These are phyloP conservation scores for Eudasyphora cyanicolor DNA, from an alignment of 2,888 invertebrate genomes.

Conservation along the genomic window DNA sequence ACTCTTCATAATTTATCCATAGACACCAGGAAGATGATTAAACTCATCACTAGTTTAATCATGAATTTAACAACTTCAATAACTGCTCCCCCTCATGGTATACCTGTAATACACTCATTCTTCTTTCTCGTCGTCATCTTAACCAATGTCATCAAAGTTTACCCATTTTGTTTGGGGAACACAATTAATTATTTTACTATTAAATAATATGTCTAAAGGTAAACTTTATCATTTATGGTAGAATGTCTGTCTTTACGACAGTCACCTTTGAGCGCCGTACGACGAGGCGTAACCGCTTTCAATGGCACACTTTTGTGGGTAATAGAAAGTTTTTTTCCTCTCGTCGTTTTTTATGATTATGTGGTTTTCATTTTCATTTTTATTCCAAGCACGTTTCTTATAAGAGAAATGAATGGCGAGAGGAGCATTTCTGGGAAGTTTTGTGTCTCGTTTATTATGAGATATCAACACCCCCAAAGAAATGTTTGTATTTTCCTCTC, in stretches of 20 bases:
- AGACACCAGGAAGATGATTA: background rate
- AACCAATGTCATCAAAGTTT: conserved; percentile 7
- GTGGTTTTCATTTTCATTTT: conserved; percentile 36
- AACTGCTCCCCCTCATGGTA: too few species aligned
- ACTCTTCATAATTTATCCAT: background rate
- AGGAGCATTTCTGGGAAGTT: conserved; percentile 5
- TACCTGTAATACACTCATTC: background rate
- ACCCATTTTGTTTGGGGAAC: background rate
- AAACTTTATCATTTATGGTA: conserved; percentile 5
- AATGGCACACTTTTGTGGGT: conserved; percentile 9
- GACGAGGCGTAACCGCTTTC: conserved; percentile 32
- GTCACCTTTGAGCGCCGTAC: conserved; percentile 38
- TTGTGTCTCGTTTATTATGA: conserved; percentile 25
- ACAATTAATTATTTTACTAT: conserved; percentile 31
- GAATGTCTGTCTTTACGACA: conserved; percentile 39
- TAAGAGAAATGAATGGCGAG: conserved; percentile 26
- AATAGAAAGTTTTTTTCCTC: conserved; percentile 36
- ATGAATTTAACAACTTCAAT: background rate
- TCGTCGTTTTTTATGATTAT: conserved; percentile 36
- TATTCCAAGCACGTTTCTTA: conserved; percentile 60
- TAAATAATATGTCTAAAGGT: conserved; percentile 13
- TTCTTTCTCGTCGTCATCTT: background rate
- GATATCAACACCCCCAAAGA: conserved; percentile 23
- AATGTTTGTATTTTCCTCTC: background rate
- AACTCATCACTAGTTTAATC: background rate